Evolutionary conservation across 2,797 vertebrate species (phyloP), one percentile per base, ranked within the genome.

Genomic region (Clarias laeviceps): DNA sequence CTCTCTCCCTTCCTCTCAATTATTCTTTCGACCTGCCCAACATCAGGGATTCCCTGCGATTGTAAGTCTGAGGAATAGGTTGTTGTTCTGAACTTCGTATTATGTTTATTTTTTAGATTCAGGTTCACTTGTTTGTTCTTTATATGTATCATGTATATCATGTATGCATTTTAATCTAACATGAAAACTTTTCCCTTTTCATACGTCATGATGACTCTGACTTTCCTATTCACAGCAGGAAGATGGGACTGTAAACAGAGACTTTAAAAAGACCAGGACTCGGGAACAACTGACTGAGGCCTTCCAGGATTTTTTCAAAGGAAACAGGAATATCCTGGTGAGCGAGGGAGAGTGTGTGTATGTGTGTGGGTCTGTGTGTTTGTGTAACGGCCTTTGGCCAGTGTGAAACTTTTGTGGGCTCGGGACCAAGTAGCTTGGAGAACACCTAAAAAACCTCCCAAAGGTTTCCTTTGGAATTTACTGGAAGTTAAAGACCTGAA

Each of bases 221-320:
- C 56, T 85, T 37, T 66, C 50, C 37, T 74, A 45, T 32, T n/a
- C 91, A 22, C 87, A 99, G 98, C 99, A 98, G 56, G 98, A 99
- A 93, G 98, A 99, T 0, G 98, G 98, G 88, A 97, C 97, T 0
- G 97, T 99, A 89, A 98, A 99, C 94, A 95, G 97, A 84, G 98
- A 99, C 90, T 99, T 99, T 92, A 99, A 99, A 94, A 99, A 98
- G 93, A 99, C 98, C 2, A 97, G 95, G 91, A 98, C 96, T 69
- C 96, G 95, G 90, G 97, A 97, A 59, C 97, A 99, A 93, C 96
- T 99, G 65, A 96, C 88, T 0, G 93, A 94, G 77, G 97, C 97
- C 82, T 99, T 99, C 94, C 89, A 93, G 0, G 97, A 98, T 86
- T 99, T 99, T 90, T 96, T 97, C 61, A 97, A 96, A 93, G 97